Evolutionary conservation across 2,888 invertebrate genomes (phyloP).

Genomic region (Pristionchus exspectatus): DNA sequence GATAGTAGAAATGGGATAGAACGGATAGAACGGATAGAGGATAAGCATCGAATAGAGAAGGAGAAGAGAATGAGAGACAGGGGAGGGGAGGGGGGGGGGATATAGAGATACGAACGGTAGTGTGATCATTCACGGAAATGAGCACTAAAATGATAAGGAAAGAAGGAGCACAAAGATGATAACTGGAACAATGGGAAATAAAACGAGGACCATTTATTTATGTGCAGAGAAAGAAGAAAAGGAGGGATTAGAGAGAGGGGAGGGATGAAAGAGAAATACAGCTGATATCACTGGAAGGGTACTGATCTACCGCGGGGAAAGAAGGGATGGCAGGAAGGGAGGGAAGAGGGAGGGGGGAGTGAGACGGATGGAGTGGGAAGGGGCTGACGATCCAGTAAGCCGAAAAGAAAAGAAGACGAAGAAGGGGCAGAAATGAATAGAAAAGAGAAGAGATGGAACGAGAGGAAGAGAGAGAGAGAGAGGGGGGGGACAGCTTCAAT

Average conservation of each 20-base stretch:
- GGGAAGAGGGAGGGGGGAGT: not conserved
- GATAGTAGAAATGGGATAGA: not conserved
- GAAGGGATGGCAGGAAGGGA: not conserved
- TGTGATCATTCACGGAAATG: not conserved
- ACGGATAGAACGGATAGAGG: not conserved
- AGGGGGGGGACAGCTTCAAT: slow-evolving; percentile 1
- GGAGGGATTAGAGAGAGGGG: not conserved
- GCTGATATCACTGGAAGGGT: slow-evolving; percentile 7
- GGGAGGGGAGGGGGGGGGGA: not conserved
- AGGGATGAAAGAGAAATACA: slow-evolving; percentile 19
- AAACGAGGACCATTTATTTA: not conserved
- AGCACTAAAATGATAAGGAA: not conserved
- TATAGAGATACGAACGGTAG: not conserved
- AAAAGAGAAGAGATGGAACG: slow-evolving; percentile 4
- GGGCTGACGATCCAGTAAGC: slow-evolving; percentile 31
- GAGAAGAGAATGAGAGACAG: not conserved
- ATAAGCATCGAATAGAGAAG: not conserved
- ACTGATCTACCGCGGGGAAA: not conserved
- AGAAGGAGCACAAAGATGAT: not conserved
- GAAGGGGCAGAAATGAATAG: slow-evolving; percentile 35
- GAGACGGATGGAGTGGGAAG: slow-evolving; percentile 22
- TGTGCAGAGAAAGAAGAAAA: not conserved
- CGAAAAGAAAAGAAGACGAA: slow-evolving; percentile 43
- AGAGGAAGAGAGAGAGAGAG: slow-evolving; percentile 2
- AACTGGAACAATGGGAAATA: slow-evolving; percentile 34